phyloP scores from a whole-genome alignment of 2,888 invertebrate species.

The Camptogramma bilineatum region DNA sequence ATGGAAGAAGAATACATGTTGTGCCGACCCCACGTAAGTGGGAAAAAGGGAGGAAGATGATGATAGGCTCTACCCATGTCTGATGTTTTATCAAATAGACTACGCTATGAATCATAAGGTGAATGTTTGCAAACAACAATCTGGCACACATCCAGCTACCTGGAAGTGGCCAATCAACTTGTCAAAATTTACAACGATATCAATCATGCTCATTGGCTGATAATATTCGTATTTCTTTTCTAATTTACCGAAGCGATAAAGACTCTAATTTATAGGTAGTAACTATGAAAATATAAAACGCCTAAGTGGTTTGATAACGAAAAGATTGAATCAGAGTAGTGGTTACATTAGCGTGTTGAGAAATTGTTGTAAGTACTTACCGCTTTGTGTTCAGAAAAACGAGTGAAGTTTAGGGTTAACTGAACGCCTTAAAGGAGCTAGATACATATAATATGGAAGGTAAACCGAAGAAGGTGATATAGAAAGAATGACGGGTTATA shows the following conservation, averaged over 20 bases:
- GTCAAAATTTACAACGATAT: slow-evolving; percentile 41
- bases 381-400: too few relatives aligned
- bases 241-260: slow-evolving; percentile 32
- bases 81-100: neutral
- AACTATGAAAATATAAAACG: slow-evolving; percentile 44
- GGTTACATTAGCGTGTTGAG: neutral
- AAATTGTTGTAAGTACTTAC: too few relatives aligned
- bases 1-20: too few relatives aligned
- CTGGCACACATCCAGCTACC: slow-evolving; percentile 44
- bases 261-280: slow-evolving; percentile 22
- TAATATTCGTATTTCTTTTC: slow-evolving; percentile 32
- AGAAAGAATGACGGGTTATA: too few relatives aligned
- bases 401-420: too few relatives aligned
- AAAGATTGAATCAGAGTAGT: neutral
- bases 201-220: slow-evolving; percentile 39
- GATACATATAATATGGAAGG: too few relatives aligned
- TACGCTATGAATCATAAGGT: slow-evolving; percentile 13
- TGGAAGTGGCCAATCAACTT: slow-evolving; percentile 38
- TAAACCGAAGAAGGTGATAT: too few relatives aligned
- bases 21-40: too few relatives aligned
- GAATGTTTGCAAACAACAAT: slow-evolving; percentile 41
- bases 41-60: too few relatives aligned
- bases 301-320: slow-evolving; percentile 22
- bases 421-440: too few relatives aligned
- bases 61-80: neutral